These are phyloP conservation scores for Napeogenes sylphis DNA, from an alignment of 2,888 invertebrate genomes.

Conservation along the genomic window DNA sequence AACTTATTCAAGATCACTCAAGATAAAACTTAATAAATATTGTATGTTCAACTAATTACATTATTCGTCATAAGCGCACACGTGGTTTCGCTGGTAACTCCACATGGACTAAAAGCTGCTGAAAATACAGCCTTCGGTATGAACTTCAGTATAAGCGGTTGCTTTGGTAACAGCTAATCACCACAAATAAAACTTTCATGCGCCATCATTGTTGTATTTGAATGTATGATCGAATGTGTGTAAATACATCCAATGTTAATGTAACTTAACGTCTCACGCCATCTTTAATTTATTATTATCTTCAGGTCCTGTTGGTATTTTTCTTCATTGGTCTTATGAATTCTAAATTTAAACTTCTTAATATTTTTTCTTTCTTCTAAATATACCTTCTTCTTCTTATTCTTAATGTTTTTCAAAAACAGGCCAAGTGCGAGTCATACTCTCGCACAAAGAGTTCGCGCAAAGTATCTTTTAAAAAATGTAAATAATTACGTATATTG, in stretches of 20 bases:
- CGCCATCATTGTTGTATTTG: constrained; percentile 38
- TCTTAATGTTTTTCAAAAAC: no score
- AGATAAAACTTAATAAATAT: neutral
- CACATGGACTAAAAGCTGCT: constrained; percentile 65
- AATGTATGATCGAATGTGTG: constrained; percentile 4
- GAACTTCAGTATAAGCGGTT: constrained; percentile 41
- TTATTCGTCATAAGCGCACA: constrained; percentile 7
- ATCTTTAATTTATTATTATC: no score
- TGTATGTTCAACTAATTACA: neutral
- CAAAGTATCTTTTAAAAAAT: no score
- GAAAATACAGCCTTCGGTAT: constrained; percentile 64
- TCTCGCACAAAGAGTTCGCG: no score
- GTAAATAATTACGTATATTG: no score
- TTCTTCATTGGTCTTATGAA: no score
- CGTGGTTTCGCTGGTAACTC: constrained; percentile 29
- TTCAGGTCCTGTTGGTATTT: neutral
- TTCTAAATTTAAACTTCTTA: no score
- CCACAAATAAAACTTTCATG: constrained; percentile 70
- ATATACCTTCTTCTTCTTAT: no score
- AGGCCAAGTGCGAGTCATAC: no score
- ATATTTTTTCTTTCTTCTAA: no score
- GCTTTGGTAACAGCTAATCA: constrained; percentile 69
- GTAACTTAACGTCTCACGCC: no score
- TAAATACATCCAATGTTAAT: neutral
- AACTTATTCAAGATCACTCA: neutral